A percentile compares a stretch with the other conserved stretches of the same genome.
These are phyloP conservation scores for Notolepis coatsorum DNA, from an alignment of 2,797 vertebrate genomes.

Conservation along the genomic window DNA sequence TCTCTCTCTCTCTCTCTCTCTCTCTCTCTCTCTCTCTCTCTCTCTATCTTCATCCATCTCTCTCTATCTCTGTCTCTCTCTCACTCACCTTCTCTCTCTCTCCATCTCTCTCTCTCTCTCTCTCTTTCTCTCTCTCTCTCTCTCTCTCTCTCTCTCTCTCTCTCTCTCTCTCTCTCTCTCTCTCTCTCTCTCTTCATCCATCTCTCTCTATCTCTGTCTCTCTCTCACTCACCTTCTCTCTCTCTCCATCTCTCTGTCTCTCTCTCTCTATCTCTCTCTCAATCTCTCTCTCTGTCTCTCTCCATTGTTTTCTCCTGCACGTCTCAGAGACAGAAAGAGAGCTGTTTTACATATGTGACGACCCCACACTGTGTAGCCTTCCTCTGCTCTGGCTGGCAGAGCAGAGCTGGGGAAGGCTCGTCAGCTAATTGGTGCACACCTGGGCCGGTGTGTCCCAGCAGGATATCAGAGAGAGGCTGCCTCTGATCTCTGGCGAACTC, in stretches of 20 bases:
- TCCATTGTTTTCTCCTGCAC: background rate
- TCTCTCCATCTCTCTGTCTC: background rate
- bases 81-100: slow-evolving; percentile 16
- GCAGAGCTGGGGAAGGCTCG: no score
- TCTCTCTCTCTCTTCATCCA: background rate
- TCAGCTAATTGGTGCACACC: no score
- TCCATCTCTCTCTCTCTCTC: slow-evolving; percentile 35
- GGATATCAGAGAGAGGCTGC: no score
- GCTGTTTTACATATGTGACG: slow-evolving; percentile 60
- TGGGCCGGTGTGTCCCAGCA: no score
- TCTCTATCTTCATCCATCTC: slow-evolving; percentile 32
- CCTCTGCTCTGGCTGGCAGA: no score
- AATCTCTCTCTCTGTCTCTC: background rate
- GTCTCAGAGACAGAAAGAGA: slow-evolving; percentile 11
- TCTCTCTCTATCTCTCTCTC: slow-evolving; percentile 29
- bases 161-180: slow-evolving; percentile 17
- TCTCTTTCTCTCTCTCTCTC: slow-evolving; percentile 31
- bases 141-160: slow-evolving; percentile 18
- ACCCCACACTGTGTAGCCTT: no score
- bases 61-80: slow-evolving; percentile 31
- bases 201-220: slow-evolving; percentile 5
- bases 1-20: background rate
- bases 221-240: slow-evolving; percentile 28
- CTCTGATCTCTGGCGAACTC: no score
- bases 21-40: background rate